Evolutionary conservation across 2,797 vertebrate species (phyloP), one percentile per base, ranked within the genome.

Genomic region (Notoglanidium macrostoma): DNA sequence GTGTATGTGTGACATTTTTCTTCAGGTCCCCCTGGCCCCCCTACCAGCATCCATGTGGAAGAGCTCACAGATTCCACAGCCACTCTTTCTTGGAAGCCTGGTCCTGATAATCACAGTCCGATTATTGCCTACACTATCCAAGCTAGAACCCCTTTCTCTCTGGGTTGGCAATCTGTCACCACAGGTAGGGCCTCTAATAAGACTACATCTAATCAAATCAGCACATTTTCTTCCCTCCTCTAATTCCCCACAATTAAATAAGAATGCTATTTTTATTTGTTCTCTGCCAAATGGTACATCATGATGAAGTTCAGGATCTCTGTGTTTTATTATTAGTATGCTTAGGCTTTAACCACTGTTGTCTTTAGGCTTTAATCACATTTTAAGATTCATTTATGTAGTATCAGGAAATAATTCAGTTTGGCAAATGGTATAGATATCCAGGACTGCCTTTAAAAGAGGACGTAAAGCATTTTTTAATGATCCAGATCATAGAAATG

Each of bases 61-160:
- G 97, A 98, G 93, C 97, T 99, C 92, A 98, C 97, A 2, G 98
- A 98, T 90, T 98, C 94, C 90, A 99, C 97, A 0, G 98, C 97
- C 32, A 96, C 98, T 94, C 95, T 99, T 85, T 99, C 98, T 93
- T 99, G 98, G 98, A 97, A 96, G 92, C 96, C 97, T 0, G 98
- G 98, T 90, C 96, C 97, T 51, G 98, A 99, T 96, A 99, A 99
- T 96, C 98, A 98, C 94, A 99, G 98, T 95, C 98, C 98, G 89
- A 95, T 99, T 94, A 99, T 96, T 0, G 96, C 95, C 91, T 98
- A 97, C 74, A 95, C 96, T 65, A 96, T 99, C 85, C 98, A 99
- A 94, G 98, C 97, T 77, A 95, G 98, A 92, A 99, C 98, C 9
- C 98, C 98, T 0, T 99, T 98, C 95, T 99, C 98, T 4, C 97